These are phyloP conservation scores for Trachurus trachurus DNA, from an alignment of 2,797 vertebrate genomes.

Conservation along the genomic window DNA sequence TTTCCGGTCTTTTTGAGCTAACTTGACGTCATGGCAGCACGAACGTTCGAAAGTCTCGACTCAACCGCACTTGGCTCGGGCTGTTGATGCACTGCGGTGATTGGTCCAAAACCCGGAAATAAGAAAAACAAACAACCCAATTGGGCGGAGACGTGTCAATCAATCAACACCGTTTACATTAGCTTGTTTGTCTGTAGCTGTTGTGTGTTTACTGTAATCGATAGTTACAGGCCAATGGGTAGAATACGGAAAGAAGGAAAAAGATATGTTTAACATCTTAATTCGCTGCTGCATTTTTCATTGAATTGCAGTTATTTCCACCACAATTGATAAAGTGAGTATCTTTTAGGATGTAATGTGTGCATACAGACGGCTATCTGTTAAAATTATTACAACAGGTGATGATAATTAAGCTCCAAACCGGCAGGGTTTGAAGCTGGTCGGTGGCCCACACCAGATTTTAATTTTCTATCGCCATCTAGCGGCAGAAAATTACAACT, in stretches of 20 bases:
- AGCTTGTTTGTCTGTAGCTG: constrained; percentile 6
- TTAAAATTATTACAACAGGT: background rate
- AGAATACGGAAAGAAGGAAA: background rate
- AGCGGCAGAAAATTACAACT: constrained; percentile 14
- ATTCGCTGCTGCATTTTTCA: background rate
- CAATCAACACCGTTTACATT: constrained; percentile 30
- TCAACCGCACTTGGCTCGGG: constrained; percentile 62
- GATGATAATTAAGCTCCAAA: background rate
- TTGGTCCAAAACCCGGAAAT: constrained; percentile 69
- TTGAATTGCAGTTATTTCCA: background rate
- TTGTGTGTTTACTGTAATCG: background rate
- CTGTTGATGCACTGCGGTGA: constrained; percentile 30
- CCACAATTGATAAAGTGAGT: background rate
- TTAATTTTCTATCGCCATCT: constrained; percentile 50
- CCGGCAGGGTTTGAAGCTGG: background rate
- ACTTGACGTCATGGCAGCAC: background rate
- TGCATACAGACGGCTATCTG: background rate
- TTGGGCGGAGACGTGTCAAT: constrained; percentile 63
- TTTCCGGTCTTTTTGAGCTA: constrained; percentile 6
- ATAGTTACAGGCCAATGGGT: background rate
- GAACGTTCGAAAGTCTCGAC: constrained; percentile 9
- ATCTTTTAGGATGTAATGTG: background rate
- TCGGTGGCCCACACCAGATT: background rate
- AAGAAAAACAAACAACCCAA: background rate
- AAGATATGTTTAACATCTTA: background rate